A percentile compares a stretch with the other conserved stretches of the same genome.
Evolutionary conservation across 2,888 invertebrate species (phyloP).

Genomic region (Brachyptera risi): DNA sequence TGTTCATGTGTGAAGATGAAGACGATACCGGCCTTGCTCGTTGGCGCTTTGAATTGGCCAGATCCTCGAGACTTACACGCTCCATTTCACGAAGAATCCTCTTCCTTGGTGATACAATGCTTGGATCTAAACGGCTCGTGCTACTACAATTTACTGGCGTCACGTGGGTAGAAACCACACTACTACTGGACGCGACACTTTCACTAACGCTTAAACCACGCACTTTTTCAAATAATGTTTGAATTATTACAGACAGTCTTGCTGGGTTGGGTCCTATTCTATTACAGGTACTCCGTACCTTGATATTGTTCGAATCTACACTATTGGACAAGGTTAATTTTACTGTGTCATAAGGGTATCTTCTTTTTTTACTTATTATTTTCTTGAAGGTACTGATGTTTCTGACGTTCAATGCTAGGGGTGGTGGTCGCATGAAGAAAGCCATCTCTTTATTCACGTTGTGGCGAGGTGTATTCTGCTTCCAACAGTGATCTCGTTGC

Average conservation of each 20-base stretch:
- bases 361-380: conserved; percentile 54
- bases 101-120: conserved; percentile 76
- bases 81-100: conserved; percentile 78
- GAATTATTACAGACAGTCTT: conserved; percentile 34
- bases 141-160: conserved; percentile 25
- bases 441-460: conserved; percentile 68
- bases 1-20: conserved; percentile 36
- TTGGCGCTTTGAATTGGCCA: conserved; percentile 48
- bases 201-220: conserved; percentile 15
- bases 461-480: conserved; percentile 71
- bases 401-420: conserved; percentile 28
- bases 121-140: conserved; percentile 42
- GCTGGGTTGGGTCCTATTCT: conserved; percentile 21
- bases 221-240: conserved; percentile 37
- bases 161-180: conserved; percentile 22
- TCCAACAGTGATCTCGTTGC: conserved; percentile 88
- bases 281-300: conserved; percentile 13
- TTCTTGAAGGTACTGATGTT: conserved; percentile 37
- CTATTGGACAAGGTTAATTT: no score
- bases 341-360: conserved; percentile 54
- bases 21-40: conserved; percentile 43
- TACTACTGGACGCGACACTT: conserved; percentile 21
- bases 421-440: conserved; percentile 34
- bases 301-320: conserved; percentile 23
- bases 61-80: conserved; percentile 67